Percentiles rank a stretch among this genome's conserved stretches.
Conservation (phyloP, 2,888 invertebrate genomes). For the Hirtodrosophila alboralis region DNA sequence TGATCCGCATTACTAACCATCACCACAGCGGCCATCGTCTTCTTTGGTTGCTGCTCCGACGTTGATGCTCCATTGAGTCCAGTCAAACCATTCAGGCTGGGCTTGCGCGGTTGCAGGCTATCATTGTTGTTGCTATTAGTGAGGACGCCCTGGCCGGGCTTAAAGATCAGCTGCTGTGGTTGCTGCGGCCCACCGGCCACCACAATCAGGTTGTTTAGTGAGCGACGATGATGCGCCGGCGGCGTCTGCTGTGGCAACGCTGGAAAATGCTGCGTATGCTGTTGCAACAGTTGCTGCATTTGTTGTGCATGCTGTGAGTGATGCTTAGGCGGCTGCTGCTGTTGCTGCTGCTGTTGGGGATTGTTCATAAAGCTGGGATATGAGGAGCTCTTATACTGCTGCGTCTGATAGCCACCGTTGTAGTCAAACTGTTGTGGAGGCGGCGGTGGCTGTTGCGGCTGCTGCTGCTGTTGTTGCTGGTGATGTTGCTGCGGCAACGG, state of each 20-base stretch:
- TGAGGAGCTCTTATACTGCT: constrained; percentile 82
- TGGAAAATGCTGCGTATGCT: constrained; percentile 73
- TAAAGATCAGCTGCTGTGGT: constrained; percentile 80
- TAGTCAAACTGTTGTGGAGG: constrained; percentile 56
- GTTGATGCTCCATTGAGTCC: constrained; percentile 30
- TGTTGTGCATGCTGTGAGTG: constrained; percentile 60
- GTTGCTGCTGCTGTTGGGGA: constrained; percentile 61
- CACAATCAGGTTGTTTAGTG: constrained; percentile 83
- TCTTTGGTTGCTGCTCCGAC: constrained; percentile 70
- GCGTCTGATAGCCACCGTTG: constrained; percentile 69
- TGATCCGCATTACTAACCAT: constrained; percentile 82
- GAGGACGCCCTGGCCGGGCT: constrained; percentile 80
- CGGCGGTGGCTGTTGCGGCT: constrained; percentile 42
- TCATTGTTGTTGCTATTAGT: constrained; percentile 59
- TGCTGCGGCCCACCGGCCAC: constrained; percentile 81
- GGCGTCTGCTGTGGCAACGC: constrained; percentile 75
- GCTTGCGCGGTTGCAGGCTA: constrained; percentile 58
- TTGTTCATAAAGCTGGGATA: constrained; percentile 82
- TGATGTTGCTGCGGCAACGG: constrained; percentile 63
- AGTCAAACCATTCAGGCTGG: constrained; percentile 60
- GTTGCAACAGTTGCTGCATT: constrained; percentile 74
- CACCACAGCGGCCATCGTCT: constrained; percentile 81
- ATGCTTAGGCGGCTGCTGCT: constrained; percentile 54
- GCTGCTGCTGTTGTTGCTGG: constrained; percentile 51
- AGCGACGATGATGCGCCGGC: constrained; percentile 80